Base-by-base conservation (phyloP, 2,797 vertebrate species). In the Cirrhinus molitorella region DNA sequence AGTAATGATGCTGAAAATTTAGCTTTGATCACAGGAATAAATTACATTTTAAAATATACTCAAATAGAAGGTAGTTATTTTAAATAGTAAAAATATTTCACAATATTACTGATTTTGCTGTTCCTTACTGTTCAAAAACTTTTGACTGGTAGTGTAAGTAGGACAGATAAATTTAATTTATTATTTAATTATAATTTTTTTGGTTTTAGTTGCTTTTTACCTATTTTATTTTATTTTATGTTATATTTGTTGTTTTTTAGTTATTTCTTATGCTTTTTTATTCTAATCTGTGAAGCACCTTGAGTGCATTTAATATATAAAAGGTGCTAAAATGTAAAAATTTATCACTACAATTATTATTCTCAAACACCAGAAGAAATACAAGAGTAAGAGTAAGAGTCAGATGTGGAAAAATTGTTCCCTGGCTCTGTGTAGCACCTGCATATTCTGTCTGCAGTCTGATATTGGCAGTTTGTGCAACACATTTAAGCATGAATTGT, bases 401-500 rank as follows among this genome's bases (percentile, higher is more conserved):
- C 4, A 51, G 28, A 28, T 31, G 5, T 51, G 31, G 7, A 57
- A 40, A 8, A 23, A 4, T 23, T 17, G 21, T 40, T 75, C 21
- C 21, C 72, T 57, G 49, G 12, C 19, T n/a, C 9, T 49, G 70
- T 31, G 47, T 73, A 34, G 47, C 25, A 74, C 49, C 49, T 55
- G 7, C 21, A 13, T 53, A 23, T 55, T 31, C 51, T 25, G 45
- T 25, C 11, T 47, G 16, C 34, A 43, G 73, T 59, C 5, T 2
- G 55, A 59, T 61, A 28, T 76, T 76, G 11, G 17, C 71, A n/a
- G 47, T 11, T 76, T 61, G 37, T 43, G 37, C n/a, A 59, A 37
- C 74, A 57, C 37, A 25, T 19, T 80, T 70, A 23, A 59, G n/a
- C 10, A 43, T 66, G 12, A 43, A 59, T 57, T 80, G 47, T 68